A percentile compares a stretch with the other conserved stretches of the same genome.
Evolutionary conservation across 2,113 vertebrate genomes (phyloP).

Genomic region (Plotosus lineatus): DNA sequence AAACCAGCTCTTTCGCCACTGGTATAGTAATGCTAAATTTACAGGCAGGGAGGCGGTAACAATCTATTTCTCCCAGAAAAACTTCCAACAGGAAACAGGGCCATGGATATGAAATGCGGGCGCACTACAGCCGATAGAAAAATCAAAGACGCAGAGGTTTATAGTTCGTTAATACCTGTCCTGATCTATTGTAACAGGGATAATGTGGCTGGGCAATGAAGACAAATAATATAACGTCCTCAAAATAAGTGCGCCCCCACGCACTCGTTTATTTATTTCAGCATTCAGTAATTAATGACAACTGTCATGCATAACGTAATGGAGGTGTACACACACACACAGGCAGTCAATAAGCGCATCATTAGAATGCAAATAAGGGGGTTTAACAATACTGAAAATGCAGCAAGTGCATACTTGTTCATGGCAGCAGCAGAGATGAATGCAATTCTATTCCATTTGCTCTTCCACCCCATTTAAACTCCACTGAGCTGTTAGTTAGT

Average conservation of each 20-base stretch:
- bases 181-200: conserved; percentile 40
- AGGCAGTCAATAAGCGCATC: conserved; percentile 40
- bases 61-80: conserved; percentile 41
- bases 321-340: conserved; percentile 31
- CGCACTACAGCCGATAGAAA: background rate
- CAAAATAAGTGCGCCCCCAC: conserved; percentile 35
- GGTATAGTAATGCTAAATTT: conserved; percentile 41
- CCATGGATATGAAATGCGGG: background rate
- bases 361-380: conserved; percentile 51
- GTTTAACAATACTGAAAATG: conserved; percentile 37
- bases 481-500: conserved; percentile 15
- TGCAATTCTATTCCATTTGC: conserved; percentile 35
- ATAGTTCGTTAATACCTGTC: conserved; percentile 12
- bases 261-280: conserved; percentile 44
- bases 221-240: conserved; percentile 42
- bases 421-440: conserved; percentile 19
- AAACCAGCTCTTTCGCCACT: conserved; percentile 31
- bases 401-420: conserved; percentile 23
- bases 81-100: conserved; percentile 29
- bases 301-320: conserved; percentile 34
- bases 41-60: conserved; percentile 22
- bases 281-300: conserved; percentile 38
- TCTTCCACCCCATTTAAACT: conserved; percentile 11
- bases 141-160: conserved; percentile 10
- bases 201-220: conserved; percentile 45